Evolutionary conservation across 2,113 vertebrate species (phyloP).

Genomic region (Ophiodon elongatus): DNA sequence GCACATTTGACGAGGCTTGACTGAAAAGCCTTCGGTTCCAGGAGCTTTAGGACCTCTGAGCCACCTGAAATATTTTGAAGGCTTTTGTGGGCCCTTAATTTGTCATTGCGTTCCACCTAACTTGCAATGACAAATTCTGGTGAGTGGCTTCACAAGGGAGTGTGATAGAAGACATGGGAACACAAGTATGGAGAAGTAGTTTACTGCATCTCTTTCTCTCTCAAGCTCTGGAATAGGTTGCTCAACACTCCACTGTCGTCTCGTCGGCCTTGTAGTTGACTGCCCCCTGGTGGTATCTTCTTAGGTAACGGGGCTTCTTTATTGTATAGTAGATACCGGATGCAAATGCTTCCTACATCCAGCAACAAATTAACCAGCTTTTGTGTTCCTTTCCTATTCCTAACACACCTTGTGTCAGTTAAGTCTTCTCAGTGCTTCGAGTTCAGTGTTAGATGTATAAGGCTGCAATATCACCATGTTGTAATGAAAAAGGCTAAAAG

Average conservation of each 20-base stretch:
- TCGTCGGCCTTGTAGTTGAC: constrained; percentile 67
- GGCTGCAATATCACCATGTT: too few relatives aligned
- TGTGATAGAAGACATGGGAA: constrained; percentile 35
- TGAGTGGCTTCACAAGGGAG: constrained; percentile 5
- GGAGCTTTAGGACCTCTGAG: too few relatives aligned
- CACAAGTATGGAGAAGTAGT: too few relatives aligned
- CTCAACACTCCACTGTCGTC: constrained; percentile 34
- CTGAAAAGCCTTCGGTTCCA: too few relatives aligned
- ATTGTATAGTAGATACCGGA: constrained; percentile 22
- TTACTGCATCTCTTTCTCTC: too few relatives aligned
- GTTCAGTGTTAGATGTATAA: too few relatives aligned
- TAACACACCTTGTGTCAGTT: constrained; percentile 44
- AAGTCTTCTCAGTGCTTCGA: constrained; percentile 60
- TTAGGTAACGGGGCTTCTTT: not conserved
- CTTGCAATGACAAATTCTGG: not conserved
- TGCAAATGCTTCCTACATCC: constrained; percentile 55
- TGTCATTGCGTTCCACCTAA: not conserved
- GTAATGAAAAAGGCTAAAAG: too few relatives aligned
- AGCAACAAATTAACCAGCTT: constrained; percentile 56
- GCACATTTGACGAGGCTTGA: too few relatives aligned
- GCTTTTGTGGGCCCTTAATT: not conserved
- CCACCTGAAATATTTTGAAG: not conserved
- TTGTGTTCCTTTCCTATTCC: constrained; percentile 54
- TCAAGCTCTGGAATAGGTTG: constrained; percentile 7
- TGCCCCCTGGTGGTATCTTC: constrained; percentile 73